A percentile compares a stretch with the other conserved stretches of the same genome.
These are phyloP conservation scores for Sinocyclocheilus anophthalmus DNA, from an alignment of 2,113 vertebrate species.

Conservation along the genomic window DNA sequence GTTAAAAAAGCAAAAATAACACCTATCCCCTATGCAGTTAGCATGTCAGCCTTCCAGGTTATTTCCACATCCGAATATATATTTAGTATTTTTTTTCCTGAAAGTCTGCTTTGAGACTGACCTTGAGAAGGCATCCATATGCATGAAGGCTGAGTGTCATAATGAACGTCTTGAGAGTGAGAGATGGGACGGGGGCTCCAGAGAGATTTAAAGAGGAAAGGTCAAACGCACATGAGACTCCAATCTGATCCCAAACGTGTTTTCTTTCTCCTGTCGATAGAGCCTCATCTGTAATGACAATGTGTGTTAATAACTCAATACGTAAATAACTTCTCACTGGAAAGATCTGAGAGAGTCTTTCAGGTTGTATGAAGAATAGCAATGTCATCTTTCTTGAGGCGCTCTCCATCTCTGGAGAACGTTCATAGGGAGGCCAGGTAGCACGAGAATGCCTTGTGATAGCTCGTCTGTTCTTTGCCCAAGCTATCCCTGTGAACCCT, in stretches of 20 bases:
- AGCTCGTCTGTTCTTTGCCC: constrained; percentile 63
- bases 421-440: constrained; percentile 60
- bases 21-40: too few relatives aligned
- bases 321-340: constrained; percentile 29
- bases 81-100: background rate
- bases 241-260: background rate
- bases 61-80: background rate
- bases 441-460: constrained; percentile 61
- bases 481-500: constrained; percentile 67
- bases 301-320: background rate
- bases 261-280: background rate
- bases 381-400: constrained; percentile 50
- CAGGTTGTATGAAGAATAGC: background rate
- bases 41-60: too few relatives aligned
- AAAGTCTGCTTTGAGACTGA: background rate
- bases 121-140: constrained; percentile 68
- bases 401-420: constrained; percentile 53
- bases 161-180: constrained; percentile 42
- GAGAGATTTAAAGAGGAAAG: constrained; percentile 59
- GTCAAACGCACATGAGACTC: constrained; percentile 48
- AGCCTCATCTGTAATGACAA: background rate
- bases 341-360: constrained; percentile 26
- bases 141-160: constrained; percentile 65
- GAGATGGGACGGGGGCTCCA: constrained; percentile 28
- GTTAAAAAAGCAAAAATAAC: background rate